Percentiles rank a stretch among this genome's conserved stretches.
These are phyloP conservation scores for Epizoanthus illoricatus DNA, from an alignment of 92 coral and sea anemone species.

Conservation along the genomic window DNA sequence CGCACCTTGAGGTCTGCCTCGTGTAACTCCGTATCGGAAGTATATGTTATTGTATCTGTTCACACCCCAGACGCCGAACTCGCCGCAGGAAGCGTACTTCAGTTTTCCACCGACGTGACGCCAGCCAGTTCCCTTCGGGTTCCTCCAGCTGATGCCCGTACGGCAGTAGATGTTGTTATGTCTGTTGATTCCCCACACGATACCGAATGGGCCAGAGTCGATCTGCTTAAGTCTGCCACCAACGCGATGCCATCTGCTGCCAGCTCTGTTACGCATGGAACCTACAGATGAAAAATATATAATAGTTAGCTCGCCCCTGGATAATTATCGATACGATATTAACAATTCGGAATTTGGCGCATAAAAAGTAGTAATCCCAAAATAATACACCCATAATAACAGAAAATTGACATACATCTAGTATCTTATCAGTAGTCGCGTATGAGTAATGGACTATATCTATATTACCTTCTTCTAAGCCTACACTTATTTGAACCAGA, in stretches of 20 bases:
- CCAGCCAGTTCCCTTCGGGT: slow-evolving; percentile 15
- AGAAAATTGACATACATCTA: no score
- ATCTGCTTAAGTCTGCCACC: slow-evolving; percentile 34
- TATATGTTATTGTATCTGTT: slow-evolving; percentile 2
- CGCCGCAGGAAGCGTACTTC: slow-evolving; percentile 12
- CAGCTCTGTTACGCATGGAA: slow-evolving; percentile 3
- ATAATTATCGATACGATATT: no score
- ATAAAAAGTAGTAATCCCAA: no score
- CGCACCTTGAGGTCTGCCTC: slow-evolving; percentile 10
- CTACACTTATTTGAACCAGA: no score
- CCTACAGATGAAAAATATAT: not conserved
- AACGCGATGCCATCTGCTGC: not conserved
- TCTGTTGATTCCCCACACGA: slow-evolving; percentile 46
- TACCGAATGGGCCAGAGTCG: slow-evolving; percentile 48
- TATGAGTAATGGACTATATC: no score
- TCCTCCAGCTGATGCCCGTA: slow-evolving; percentile 30
- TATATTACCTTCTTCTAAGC: no score
- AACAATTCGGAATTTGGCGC: no score
- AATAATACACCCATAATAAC: no score
- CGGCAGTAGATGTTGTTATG: slow-evolving; percentile 43
- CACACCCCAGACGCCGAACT: slow-evolving; percentile 24
- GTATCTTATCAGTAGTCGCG: no score
- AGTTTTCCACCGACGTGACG: slow-evolving; percentile 1
- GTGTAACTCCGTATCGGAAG: slow-evolving; percentile 26
- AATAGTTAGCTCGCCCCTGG: no score